Conservation (phyloP, 2,113 vertebrate species). For the Odocoileus virginianus region DNA sequence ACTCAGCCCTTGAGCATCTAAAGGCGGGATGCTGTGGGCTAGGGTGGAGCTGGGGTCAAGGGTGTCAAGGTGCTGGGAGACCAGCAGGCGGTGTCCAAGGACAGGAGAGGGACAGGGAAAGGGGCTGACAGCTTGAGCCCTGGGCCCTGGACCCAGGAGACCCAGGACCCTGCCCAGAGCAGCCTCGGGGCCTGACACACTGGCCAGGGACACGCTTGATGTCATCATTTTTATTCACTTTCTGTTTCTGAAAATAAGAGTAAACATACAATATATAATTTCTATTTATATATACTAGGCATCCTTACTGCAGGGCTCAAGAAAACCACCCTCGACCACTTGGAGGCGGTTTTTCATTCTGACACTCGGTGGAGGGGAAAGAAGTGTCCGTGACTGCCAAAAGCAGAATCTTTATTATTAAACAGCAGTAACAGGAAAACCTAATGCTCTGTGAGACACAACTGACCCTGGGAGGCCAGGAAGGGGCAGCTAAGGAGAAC, state of each 20-base stretch:
- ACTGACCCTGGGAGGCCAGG: not conserved
- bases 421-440: constrained; percentile 55
- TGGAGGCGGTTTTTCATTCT: constrained; percentile 43
- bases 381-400: constrained; percentile 21
- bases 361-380: not conserved
- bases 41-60: not conserved
- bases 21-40: not conserved
- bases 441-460: constrained; percentile 20
- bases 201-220: not conserved
- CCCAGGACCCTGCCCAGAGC: not conserved
- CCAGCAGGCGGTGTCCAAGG: not conserved
- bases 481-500: not conserved
- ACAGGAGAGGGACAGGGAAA: not conserved
- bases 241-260: constrained; percentile 55
- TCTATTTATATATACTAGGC: constrained; percentile 70
- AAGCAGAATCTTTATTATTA: constrained; percentile 69
- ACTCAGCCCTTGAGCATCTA: not conserved
- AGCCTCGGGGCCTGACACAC: constrained; percentile 58
- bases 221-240: constrained; percentile 64
- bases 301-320: constrained; percentile 43
- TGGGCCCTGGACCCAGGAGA: not conserved
- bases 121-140: not conserved
- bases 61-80: not conserved
- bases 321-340: not conserved
- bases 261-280: constrained; percentile 66